Conservation (phyloP, 2,113 vertebrate genomes). For the Noctilio leporinus region DNA sequence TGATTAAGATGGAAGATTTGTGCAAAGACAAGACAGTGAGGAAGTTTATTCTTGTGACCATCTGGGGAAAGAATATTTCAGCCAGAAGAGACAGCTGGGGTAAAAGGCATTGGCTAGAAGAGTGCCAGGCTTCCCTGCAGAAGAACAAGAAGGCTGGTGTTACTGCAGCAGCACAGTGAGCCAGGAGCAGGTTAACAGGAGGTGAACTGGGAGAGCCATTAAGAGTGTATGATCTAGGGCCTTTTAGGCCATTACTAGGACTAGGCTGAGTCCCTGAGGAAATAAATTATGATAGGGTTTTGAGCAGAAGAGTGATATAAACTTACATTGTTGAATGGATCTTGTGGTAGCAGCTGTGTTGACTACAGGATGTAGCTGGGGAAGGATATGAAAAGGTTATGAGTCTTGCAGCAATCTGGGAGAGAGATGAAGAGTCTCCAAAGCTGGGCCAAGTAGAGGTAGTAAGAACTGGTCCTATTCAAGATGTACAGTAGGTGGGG, state of each 20-base stretch:
- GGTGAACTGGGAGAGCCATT: background rate
- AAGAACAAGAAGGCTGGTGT: background rate
- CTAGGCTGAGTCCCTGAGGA: background rate
- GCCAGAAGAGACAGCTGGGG: background rate
- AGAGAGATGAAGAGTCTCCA: background rate
- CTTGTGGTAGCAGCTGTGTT: background rate
- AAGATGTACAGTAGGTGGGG: background rate
- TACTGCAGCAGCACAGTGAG: no score
- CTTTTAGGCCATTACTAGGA: background rate
- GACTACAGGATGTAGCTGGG: background rate
- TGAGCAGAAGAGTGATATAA: background rate
- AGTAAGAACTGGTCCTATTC: background rate
- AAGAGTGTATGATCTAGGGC: accelerated
- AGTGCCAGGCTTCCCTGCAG: background rate
- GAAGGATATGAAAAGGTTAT: background rate
- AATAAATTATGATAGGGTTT: background rate
- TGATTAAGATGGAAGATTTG: background rate
- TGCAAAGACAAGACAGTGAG: background rate
- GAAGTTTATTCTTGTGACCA: background rate
- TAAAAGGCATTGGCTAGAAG: background rate
- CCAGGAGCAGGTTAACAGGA: background rate
- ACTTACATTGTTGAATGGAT: background rate
- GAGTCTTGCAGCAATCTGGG: background rate
- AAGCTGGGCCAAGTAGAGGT: background rate
- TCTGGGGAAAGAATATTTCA: background rate